Evolutionary conservation across 2,113 vertebrate genomes (phyloP).

Genomic region (Xyliphius kryptos): DNA sequence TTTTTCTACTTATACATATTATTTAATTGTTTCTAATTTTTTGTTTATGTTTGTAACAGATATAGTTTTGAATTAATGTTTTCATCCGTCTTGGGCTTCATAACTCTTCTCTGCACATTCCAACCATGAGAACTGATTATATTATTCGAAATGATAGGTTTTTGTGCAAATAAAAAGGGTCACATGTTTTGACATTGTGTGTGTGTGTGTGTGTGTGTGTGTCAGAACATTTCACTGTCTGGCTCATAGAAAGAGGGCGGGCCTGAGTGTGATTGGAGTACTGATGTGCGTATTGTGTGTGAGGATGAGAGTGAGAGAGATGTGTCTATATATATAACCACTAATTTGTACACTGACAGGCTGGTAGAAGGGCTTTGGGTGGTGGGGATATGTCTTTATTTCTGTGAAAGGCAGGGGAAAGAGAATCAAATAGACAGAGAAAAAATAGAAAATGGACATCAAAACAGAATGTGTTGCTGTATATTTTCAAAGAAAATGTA

Average conservation of each 20-base stretch:
- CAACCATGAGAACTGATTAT: too few species aligned
- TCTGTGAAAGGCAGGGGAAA: slow-evolving; percentile 11
- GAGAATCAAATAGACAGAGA: slow-evolving; percentile 1
- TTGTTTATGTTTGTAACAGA: slow-evolving; percentile 32
- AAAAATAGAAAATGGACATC: slow-evolving; percentile 7
- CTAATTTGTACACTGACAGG: slow-evolving; percentile 26
- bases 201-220: background rate
- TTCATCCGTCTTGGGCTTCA: too few species aligned
- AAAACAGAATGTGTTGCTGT: background rate
- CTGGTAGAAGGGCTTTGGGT: slow-evolving; percentile 22
- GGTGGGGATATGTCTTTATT: slow-evolving; percentile 24
- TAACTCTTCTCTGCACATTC: too few species aligned
- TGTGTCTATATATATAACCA: slow-evolving; percentile 14
- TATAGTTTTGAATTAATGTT: too few species aligned
- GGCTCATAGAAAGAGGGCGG: slow-evolving; percentile 8
- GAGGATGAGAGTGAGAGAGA: slow-evolving; percentile 1
- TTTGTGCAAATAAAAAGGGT: too few species aligned
- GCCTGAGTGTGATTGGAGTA: slow-evolving; percentile 7
- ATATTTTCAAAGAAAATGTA: background rate
- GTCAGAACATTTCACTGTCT: slow-evolving; percentile 2
- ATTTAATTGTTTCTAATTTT: too few species aligned
- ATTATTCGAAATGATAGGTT: too few species aligned
- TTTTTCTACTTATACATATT: too few species aligned
- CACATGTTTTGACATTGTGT: too few species aligned
- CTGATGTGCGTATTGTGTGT: slow-evolving; percentile 22